Percentiles rank a stretch among this genome's conserved stretches.
These are phyloP conservation scores for Poecile montanus DNA, from an alignment of 2,797 vertebrate species.

Conservation along the genomic window DNA sequence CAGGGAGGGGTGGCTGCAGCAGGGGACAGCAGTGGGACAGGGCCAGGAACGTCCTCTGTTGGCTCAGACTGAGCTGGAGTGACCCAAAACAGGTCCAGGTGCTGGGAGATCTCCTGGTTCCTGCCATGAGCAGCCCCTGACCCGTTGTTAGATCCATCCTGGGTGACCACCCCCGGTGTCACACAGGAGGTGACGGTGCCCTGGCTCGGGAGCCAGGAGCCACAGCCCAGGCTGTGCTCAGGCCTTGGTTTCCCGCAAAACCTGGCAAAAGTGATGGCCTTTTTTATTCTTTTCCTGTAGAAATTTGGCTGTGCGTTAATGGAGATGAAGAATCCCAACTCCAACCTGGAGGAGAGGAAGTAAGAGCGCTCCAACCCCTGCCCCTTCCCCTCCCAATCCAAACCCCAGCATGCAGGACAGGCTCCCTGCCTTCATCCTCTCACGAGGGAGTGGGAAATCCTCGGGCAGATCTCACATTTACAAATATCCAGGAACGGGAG, in stretches of 20 bases:
- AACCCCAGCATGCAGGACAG: background rate
- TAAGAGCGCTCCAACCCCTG: slow-evolving; percentile 72
- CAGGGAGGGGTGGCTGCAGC: background rate
- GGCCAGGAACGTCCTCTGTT: fast-evolving
- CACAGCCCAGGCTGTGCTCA: background rate
- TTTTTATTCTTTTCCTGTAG: slow-evolving; percentile 61
- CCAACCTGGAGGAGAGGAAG: slow-evolving; percentile 92
- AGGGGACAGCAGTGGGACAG: background rate
- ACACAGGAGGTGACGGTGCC: background rate
- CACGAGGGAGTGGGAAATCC: background rate
- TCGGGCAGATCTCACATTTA: background rate
- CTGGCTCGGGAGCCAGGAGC: background rate
- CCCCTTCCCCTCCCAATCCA: background rate
- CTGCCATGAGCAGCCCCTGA: background rate
- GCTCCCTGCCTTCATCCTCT: background rate
- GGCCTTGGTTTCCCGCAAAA: background rate
- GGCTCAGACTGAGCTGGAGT: background rate
- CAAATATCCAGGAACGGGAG: background rate
- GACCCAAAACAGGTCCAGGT: background rate
- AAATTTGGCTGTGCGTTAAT: slow-evolving; percentile 95
- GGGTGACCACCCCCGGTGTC: background rate
- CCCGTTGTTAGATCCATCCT: background rate
- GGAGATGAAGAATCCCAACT: slow-evolving; percentile 96
- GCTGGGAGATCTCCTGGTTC: background rate
- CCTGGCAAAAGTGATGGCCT: background rate